Conservation (phyloP, 2,113 vertebrate genomes). For the Pteruthius melanotis region DNA sequence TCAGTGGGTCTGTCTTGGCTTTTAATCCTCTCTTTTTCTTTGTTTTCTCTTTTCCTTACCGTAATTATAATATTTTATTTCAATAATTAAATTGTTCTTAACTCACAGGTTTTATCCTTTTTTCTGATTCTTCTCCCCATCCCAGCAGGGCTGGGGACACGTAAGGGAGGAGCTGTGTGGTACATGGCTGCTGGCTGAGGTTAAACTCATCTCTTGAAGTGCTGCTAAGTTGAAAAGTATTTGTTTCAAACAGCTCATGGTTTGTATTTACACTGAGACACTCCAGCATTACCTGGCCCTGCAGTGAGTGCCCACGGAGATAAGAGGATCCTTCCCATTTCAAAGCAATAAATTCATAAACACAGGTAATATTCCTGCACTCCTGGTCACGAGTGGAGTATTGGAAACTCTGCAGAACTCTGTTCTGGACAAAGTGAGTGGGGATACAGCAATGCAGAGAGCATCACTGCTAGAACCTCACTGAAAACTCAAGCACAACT, state of each 20-base stretch:
- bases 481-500: neutral
- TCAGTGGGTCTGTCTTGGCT: accelerated
- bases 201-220: neutral
- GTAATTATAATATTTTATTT: neutral
- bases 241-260: neutral
- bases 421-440: no score
- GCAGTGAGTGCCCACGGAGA: neutral
- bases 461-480: neutral
- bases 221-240: neutral
- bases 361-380: neutral
- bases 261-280: neutral
- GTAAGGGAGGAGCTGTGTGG: neutral
- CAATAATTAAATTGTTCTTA: neutral
- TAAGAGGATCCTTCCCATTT: neutral
- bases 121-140: neutral
- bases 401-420: neutral
- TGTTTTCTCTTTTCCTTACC: neutral
- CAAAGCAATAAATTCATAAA: neutral
- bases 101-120: neutral
- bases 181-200: neutral
- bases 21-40: neutral
- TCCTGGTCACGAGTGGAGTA: neutral
- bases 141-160: neutral
- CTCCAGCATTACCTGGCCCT: neutral
- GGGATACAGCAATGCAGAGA: neutral